Conservation (phyloP, 1,140 invertebrate species). For the Scaptomyza montana region DNA sequence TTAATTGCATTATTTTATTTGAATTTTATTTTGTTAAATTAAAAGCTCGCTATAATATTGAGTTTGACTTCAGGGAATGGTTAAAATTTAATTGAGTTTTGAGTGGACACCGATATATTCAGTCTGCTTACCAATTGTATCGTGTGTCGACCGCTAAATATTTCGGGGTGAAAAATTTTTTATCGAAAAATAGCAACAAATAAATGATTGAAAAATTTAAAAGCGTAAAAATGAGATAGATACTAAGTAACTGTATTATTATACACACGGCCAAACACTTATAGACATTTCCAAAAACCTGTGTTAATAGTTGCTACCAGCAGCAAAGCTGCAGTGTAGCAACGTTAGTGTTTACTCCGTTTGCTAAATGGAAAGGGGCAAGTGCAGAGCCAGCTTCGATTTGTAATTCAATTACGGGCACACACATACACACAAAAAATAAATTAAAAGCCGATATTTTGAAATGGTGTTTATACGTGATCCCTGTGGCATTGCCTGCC, state of each 20-base stretch:
- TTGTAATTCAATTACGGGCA: slow-evolving; percentile 72
- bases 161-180: slow-evolving; percentile 49
- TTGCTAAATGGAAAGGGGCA: slow-evolving; percentile 28
- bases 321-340: slow-evolving; percentile 52
- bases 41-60: not conserved
- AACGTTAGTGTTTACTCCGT: slow-evolving; percentile 56
- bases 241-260: slow-evolving; percentile 19
- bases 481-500: slow-evolving; percentile 94
- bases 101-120: not conserved
- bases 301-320: slow-evolving; percentile 32
- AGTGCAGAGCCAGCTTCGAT: slow-evolving; percentile 54
- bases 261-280: not conserved
- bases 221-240: slow-evolving; percentile 46
- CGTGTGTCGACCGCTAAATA: slow-evolving; percentile 15
- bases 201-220: slow-evolving; percentile 64
- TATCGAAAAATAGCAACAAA: slow-evolving; percentile 62
- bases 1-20: too few relatives aligned
- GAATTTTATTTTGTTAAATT: too few relatives aligned
- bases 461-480: slow-evolving; percentile 88
- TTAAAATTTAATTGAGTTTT: not conserved
- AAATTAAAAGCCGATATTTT: slow-evolving; percentile 10
- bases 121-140: not conserved
- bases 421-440: not conserved
- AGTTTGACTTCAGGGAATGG: not conserved
- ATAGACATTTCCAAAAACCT: slow-evolving; percentile 29